phyloP scores from a whole-genome alignment of 2,113 vertebrate species.

The Malurus melanocephalus region DNA sequence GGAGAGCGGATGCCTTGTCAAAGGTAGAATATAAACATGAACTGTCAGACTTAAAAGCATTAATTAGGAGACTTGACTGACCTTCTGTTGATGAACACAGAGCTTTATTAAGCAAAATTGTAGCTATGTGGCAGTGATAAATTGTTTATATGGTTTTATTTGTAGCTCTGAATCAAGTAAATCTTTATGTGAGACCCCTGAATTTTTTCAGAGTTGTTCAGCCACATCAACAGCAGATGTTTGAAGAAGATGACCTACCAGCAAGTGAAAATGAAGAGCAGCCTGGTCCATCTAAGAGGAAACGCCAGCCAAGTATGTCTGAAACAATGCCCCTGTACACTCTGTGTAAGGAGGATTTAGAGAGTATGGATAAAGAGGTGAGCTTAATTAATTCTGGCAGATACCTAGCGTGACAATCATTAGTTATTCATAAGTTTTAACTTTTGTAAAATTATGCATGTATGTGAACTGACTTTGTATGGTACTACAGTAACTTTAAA shows the following conservation, averaged over 20 bases:
- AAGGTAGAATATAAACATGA: neutral
- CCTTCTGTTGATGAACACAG: neutral
- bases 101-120: neutral
- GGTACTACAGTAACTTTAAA: neutral
- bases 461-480: neutral
- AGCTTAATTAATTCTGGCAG: constrained; percentile 42
- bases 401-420: neutral
- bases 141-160: neutral
- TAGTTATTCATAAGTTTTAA: neutral
- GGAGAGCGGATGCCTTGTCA: neutral
- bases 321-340: constrained; percentile 95
- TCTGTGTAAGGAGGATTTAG: constrained; percentile 94
- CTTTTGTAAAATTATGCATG: neutral
- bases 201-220: constrained; percentile 80
- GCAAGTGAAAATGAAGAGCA: constrained; percentile 77
- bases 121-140: neutral
- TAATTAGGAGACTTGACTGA: neutral
- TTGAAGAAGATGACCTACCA: constrained; percentile 70
- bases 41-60: neutral
- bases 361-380: constrained; percentile 98
- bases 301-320: constrained; percentile 95
- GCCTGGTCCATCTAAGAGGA: constrained; percentile 83
- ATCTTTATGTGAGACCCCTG: constrained; percentile 14
- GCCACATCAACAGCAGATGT: constrained; percentile 73
- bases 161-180: neutral